Base-by-base conservation (phyloP, 2,113 vertebrate genomes). In the Toxostoma redivivum region DNA sequence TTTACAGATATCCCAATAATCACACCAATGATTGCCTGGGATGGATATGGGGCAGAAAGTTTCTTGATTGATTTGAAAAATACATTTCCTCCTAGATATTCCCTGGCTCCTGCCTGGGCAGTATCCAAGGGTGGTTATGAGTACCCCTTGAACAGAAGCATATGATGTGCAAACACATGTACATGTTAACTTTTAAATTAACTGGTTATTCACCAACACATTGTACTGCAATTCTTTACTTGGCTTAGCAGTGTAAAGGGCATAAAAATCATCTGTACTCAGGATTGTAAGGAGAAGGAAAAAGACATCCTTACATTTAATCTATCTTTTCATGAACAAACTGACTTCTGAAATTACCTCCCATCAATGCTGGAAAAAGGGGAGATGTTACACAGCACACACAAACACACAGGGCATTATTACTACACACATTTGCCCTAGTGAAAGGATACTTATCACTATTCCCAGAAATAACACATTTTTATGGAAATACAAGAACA, bases 81-180 rank as follows among this genome's bases (percentile, higher is more conserved):
- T 8, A 44, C 2, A 70, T 57, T 58, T 53, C 57, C 77, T 71
- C 71, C 54, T 7, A 44, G 53, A 17, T 18, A 38, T 21, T 53
- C 30, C 58, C 76, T 28, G 0, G 0, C 21, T 72, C 67, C 62
- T 69, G 67, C 18, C 45, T 57, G 14, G 30, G 57, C 42, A 58
- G 21, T 13, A 58, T 3, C 48, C 54, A 47, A 58, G 76, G 61
- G 33, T 38, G 91, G 80, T 50, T 45, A 58, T 51, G 74, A 95
- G 84, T 33, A 90, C 50, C 31, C 81, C 73, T 87, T 76, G 78
- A 86, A 57, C 54, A 82, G 28, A 87, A 91, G 69, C 47, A 66
- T 12, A 79, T 71, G 83, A 94, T 56, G 82, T 70, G 85, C 92
- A 97, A 96, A 92, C 76, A 88, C 94, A 91, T 7, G 86, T 40